These are phyloP conservation scores for Theocolax elegans DNA, from an alignment of 1,140 invertebrate genomes.

Conservation along the genomic window DNA sequence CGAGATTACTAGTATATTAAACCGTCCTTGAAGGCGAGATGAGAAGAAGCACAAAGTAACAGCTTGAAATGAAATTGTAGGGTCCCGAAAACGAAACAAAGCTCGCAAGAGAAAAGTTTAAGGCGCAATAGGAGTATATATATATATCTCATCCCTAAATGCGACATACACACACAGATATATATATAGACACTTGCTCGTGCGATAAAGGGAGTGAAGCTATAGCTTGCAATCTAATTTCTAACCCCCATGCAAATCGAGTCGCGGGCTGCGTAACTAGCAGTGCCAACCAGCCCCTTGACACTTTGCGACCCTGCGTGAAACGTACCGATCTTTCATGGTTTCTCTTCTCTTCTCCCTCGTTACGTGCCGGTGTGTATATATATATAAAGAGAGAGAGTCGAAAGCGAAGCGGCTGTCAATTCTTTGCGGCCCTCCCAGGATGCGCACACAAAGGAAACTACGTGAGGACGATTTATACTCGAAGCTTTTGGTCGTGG, in stretches of 20 bases:
- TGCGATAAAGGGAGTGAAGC: too few relatives aligned
- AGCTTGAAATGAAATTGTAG: not conserved
- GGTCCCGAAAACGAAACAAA: not conserved
- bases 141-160: too few relatives aligned
- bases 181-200: too few relatives aligned
- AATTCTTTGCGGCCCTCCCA: conserved; percentile 29
- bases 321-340: too few relatives aligned
- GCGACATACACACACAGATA: too few relatives aligned
- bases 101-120: not conserved
- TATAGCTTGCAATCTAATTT: conserved; percentile 41
- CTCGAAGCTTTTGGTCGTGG: not conserved
- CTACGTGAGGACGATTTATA: not conserved
- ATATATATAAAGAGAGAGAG: too few relatives aligned
- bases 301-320: conserved; percentile 44
- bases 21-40: too few relatives aligned
- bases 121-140: not conserved
- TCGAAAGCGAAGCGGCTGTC: too few relatives aligned
- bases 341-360: too few relatives aligned
- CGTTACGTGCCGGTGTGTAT: too few relatives aligned
- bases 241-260: conserved; percentile 51
- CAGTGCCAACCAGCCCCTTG: conserved; percentile 48
- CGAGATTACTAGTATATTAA: too few relatives aligned
- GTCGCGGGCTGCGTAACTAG: conserved; percentile 45
- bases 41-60: too few relatives aligned
- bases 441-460: not conserved